Evolutionary conservation across 2,797 vertebrate species (phyloP).

Genomic region (Mastacembelus armatus): DNA sequence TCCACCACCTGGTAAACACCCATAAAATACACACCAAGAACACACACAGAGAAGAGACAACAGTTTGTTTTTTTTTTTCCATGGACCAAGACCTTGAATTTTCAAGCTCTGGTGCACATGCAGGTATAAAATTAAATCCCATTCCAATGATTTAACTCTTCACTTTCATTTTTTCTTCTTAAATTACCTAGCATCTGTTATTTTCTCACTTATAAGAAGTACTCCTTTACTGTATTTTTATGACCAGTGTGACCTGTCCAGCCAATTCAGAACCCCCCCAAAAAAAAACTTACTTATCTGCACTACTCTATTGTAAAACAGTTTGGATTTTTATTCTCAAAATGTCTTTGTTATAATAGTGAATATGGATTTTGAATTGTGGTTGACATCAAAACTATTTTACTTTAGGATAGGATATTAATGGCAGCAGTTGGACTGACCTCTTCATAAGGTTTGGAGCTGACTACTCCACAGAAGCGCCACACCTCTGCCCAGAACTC

Average conservation of each 20-base stretch:
- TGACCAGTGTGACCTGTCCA: too few species aligned
- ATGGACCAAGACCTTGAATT: background rate
- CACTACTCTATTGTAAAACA: background rate
- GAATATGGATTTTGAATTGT: background rate
- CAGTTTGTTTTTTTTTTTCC: too few species aligned
- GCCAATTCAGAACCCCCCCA: background rate
- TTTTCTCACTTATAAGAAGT: background rate
- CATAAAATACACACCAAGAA: constrained; percentile 22
- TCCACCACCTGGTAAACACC: constrained; percentile 88
- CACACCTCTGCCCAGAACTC: constrained; percentile 97
- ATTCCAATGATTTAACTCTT: background rate
- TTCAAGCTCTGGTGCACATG: background rate
- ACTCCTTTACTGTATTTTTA: too few species aligned
- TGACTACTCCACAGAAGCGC: constrained; percentile 90
- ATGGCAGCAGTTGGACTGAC: constrained; percentile 74
- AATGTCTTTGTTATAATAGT: background rate
- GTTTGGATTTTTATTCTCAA: too few species aligned
- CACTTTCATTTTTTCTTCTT: background rate
- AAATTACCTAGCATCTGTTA: background rate
- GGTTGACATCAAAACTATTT: background rate
- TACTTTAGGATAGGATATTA: background rate
- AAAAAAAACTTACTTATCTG: background rate
- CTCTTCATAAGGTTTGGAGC: constrained; percentile 90
- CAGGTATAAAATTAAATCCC: background rate
- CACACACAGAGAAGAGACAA: constrained; percentile 5